phyloP scores from a whole-genome alignment of 2,888 invertebrate genomes.

The Lasioglossum figueresi region DNA sequence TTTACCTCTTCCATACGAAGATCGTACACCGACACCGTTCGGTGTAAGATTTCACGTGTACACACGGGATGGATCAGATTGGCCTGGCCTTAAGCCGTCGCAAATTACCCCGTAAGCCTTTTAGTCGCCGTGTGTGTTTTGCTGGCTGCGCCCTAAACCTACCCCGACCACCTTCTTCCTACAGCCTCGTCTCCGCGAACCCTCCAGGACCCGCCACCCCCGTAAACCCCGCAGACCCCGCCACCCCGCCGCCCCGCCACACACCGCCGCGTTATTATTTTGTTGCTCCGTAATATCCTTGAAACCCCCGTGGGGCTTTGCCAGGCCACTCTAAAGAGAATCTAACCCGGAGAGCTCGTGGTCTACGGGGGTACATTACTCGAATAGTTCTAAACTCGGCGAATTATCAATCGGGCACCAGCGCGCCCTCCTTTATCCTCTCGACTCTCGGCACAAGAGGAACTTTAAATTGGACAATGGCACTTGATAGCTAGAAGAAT shows the following conservation, averaged over 20 bases:
- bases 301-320: conserved; percentile 73
- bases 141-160: conserved; percentile 72
- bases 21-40: conserved; percentile 54
- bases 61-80: conserved; percentile 79
- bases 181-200: conserved; percentile 2
- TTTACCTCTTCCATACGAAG: conserved; percentile 48
- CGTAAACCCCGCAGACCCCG: neutral
- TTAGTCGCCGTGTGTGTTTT: conserved; percentile 79
- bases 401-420: conserved; percentile 53
- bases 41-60: conserved; percentile 80
- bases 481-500: conserved; percentile 10
- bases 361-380: conserved; percentile 51
- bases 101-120: conserved; percentile 83
- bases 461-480: conserved; percentile 44
- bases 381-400: conserved; percentile 60
- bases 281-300: conserved; percentile 73
- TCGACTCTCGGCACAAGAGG: neutral
- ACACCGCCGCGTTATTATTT: conserved; percentile 70
- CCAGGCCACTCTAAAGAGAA: conserved; percentile 73
- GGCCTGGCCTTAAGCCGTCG: conserved; percentile 81
- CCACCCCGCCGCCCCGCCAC: neutral
- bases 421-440: conserved; percentile 28
- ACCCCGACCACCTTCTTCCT: conserved; percentile 39
- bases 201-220: conserved; percentile 19
- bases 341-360: conserved; percentile 59